Percentiles rank a stretch among this genome's conserved stretches.
Evolutionary conservation across 2,888 invertebrate species (phyloP).

Genomic region (Drosophila stalkeri): DNA sequence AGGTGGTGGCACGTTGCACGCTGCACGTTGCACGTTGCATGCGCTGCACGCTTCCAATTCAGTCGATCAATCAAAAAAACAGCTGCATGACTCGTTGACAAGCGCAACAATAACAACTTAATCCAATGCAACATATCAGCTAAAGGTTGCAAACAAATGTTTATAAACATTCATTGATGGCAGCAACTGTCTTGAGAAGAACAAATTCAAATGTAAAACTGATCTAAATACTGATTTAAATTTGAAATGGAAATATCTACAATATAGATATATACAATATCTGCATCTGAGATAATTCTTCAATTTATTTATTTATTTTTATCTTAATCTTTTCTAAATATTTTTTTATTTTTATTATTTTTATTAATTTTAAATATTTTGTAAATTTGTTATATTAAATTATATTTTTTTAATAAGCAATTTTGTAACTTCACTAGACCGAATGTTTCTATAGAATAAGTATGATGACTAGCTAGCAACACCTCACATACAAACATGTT

Average conservation of each 20-base stretch:
- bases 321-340: neutral
- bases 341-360: neutral
- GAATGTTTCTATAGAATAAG: neutral
- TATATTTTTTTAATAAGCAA: too few relatives aligned
- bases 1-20: slow-evolving; percentile 12
- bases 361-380: neutral
- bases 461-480: neutral
- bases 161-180: neutral
- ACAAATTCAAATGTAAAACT: neutral
- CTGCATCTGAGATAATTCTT: too few relatives aligned
- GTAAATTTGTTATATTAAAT: neutral
- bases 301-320: neutral
- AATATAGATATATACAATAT: too few relatives aligned
- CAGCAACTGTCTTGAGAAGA: neutral
- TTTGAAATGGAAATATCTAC: too few relatives aligned
- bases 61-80: slow-evolving; percentile 68
- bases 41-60: slow-evolving; percentile 27
- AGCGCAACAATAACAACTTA: slow-evolving; percentile 48
- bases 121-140: slow-evolving; percentile 20
- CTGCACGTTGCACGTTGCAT: slow-evolving; percentile 38
- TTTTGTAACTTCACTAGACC: neutral
- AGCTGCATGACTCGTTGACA: slow-evolving; percentile 65
- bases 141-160: slow-evolving; percentile 10
- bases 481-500: neutral
- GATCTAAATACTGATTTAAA: neutral